Percentiles rank a stretch among this genome's conserved stretches.
Evolutionary conservation across 1,140 invertebrate species (phyloP).

Genomic region (fruit fly (Drosophila melanogaster)): Release_6_plus_ISO1_MT NT_033779.5:16537001-16537500

Average conservation of each 20-base stretch:
- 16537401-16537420: neutral
- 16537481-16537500: conserved; percentile 77
- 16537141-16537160: neutral
- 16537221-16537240: too few relatives aligned
- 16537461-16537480: conserved; percentile 81
- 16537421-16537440: conserved; percentile 20
- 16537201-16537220: too few relatives aligned
- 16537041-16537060: neutral
- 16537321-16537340: too few relatives aligned
- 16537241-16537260: too few relatives aligned
- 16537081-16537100: conserved; percentile 6
- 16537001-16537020: conserved; percentile 46
- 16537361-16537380: neutral
- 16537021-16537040: neutral
- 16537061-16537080: conserved; percentile 1
- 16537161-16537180: too few relatives aligned
- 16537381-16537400: neutral
- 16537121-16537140: neutral
- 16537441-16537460: conserved; percentile 60
- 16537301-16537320: too few relatives aligned
- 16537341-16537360: too few relatives aligned
- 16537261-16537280: too few relatives aligned
- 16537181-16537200: too few relatives aligned
- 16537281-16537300: too few relatives aligned
- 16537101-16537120: neutral